phyloP scores from a whole-genome alignment of 2,888 invertebrate species.

The Volucella zonaria region DNA sequence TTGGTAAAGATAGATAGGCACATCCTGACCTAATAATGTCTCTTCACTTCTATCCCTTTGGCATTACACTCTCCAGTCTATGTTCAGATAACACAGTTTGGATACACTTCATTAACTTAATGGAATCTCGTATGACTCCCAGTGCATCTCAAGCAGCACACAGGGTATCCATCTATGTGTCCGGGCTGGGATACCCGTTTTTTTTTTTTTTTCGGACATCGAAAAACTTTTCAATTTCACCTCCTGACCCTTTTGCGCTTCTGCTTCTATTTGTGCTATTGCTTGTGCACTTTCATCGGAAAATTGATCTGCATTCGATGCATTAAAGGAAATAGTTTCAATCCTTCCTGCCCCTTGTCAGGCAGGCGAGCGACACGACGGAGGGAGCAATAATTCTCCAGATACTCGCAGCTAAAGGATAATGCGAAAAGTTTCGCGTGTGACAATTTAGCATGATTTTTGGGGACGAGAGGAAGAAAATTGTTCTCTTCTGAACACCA shows the following conservation, averaged over 20 bases:
- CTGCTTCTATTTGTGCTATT: constrained; percentile 1
- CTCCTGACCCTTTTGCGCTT: constrained; percentile 15
- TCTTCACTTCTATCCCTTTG: neutral
- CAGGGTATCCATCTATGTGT: constrained; percentile 7
- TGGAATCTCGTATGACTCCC: constrained; percentile 70
- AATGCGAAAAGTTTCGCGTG: constrained; percentile 71
- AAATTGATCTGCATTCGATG: constrained; percentile 72
- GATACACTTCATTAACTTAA: constrained; percentile 73
- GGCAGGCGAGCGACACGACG: neutral
- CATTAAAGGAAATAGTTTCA: constrained; percentile 63
- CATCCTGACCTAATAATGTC: constrained; percentile 42
- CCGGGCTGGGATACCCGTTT: constrained; percentile 33
- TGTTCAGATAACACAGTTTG: constrained; percentile 68
- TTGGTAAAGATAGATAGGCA: constrained; percentile 13
- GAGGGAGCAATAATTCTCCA: constrained; percentile 48
- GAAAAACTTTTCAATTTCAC: constrained; percentile 70
- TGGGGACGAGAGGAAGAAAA: constrained; percentile 27
- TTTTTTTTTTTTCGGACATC: constrained; percentile 55
- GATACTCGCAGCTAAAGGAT: constrained; percentile 49
- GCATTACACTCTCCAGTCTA: constrained; percentile 38
- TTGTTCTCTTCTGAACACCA: constrained; percentile 29
- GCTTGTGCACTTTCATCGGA: constrained; percentile 47
- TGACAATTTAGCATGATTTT: constrained; percentile 62
- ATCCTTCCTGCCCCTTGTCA: neutral
- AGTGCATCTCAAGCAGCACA: constrained; percentile 40